A percentile compares a stretch with the other conserved stretches of the same genome.
Conservation (phyloP, 2,113 vertebrate genomes). For the Acrocephalus kingi region DNA sequence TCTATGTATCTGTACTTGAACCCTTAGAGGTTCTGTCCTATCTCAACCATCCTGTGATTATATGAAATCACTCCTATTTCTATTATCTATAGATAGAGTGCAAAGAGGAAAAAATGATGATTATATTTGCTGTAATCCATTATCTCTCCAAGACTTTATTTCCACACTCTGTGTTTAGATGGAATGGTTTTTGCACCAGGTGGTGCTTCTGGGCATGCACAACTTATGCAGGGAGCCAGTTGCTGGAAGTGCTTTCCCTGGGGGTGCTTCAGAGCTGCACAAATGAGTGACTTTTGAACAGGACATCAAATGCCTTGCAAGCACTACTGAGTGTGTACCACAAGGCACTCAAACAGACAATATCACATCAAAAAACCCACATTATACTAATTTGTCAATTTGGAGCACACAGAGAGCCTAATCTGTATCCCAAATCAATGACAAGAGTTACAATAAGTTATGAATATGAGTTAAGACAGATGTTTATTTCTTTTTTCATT, state of each 20-base stretch:
- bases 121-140: not conserved
- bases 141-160: not conserved
- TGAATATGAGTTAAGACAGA: not conserved
- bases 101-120: accelerated
- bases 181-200: not conserved
- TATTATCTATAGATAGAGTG: not conserved
- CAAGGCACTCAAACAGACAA: not conserved
- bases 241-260: not conserved
- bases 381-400: not conserved
- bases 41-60: not conserved
- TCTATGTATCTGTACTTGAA: not conserved
- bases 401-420: not conserved
- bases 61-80: not conserved
- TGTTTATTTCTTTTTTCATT: not conserved
- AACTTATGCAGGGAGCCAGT: accelerated
- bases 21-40: not conserved
- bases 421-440: not conserved
- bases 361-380: not conserved
- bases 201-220: not conserved
- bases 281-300: not conserved
- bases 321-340: not conserved
- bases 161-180: not conserved
- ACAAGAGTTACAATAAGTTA: not conserved
- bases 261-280: not conserved
- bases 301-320: not conserved